Evolutionary conservation across 1,140 invertebrate genomes (phyloP), one percentile per base, ranked within the genome.

Genomic region (Procambarus virginalis): DNA sequence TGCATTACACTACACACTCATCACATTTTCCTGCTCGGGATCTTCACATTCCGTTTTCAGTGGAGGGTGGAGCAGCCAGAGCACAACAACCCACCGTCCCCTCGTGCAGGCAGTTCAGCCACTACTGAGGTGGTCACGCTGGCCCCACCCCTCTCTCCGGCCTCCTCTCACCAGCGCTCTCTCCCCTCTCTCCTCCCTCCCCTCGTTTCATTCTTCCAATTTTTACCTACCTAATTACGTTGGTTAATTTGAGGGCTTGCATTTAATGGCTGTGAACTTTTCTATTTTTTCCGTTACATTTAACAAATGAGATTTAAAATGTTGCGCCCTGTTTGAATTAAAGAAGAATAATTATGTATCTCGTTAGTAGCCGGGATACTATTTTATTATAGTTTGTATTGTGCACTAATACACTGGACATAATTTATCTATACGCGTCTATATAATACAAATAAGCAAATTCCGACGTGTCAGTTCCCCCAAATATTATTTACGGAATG

Each of bases 191-290:
- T 22, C 68, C 22, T 17, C 22, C 68, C 68, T 34, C 68, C 34
- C n/a, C 68, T 73, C 8, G n/a, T 73, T 34, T 73, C 68, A 73
- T 73, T 73, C 68, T 34, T 73, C 12, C 22, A 73, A 34, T 73
- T 73, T 73, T 73, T 73, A 73, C 68, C 68, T 34, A 34, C 68
- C n/a, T 22, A 73, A 73, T 34, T 73, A 34, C 68, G 34, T 3
- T 73, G 68, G n/a, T 73, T 73, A 73, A 73, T 73, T 73, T 73
- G 68, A 73, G 22, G 3, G 22, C 34, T 73, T n/a, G n/a, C n/a
- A 73, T 73, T 73, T 73, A 73, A 73, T 73, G n/a, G 68, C n/a
- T 4, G 22, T 34, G 68, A 34, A 73, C 0, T 64, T 8, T 9
- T 12, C 8, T 34, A 34, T 34, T 55, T 64, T 64, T 64, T 64